phyloP scores from a whole-genome alignment of 2,888 invertebrate genomes.

The Coecobrya sp. region DNA sequence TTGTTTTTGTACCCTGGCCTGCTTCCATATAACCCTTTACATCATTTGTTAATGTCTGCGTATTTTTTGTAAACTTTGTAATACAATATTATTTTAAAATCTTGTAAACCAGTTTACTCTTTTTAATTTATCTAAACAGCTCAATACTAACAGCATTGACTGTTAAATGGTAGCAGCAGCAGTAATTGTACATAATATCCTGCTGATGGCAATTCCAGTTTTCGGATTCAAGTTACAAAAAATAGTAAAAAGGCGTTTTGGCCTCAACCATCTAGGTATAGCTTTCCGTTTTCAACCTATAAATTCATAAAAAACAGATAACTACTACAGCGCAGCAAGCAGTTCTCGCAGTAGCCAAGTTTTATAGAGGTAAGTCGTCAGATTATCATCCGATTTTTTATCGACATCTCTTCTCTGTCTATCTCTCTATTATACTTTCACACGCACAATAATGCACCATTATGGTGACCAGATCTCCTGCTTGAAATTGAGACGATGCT shows the following conservation, averaged over 20 bases:
- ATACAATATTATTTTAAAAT: background rate
- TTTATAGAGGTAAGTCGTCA: background rate
- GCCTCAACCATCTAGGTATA: too few species aligned
- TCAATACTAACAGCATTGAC: too few species aligned
- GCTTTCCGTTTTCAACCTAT: too few species aligned
- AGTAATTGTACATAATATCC: background rate
- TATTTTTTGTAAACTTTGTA: background rate
- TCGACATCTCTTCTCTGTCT: conserved; percentile 7
- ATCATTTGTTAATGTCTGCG: background rate
- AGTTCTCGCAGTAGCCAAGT: too few species aligned
- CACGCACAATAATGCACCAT: background rate
- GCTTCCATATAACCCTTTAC: background rate
- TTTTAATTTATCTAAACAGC: background rate
- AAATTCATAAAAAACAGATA: too few species aligned
- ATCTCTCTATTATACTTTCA: background rate
- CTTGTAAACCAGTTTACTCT: background rate
- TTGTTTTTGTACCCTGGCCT: background rate
- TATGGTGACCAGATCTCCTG: background rate
- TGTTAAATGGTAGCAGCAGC: background rate
- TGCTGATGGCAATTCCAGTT: background rate
- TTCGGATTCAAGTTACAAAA: background rate
- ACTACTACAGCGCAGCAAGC: too few species aligned
- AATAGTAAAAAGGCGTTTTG: too few species aligned
- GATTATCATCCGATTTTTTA: conserved; percentile 60
- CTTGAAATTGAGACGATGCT: conserved; percentile 22